Evolutionary conservation across 92 coral and sea anemone species (phyloP).

Genomic region (Scolanthus callimorphus): DNA sequence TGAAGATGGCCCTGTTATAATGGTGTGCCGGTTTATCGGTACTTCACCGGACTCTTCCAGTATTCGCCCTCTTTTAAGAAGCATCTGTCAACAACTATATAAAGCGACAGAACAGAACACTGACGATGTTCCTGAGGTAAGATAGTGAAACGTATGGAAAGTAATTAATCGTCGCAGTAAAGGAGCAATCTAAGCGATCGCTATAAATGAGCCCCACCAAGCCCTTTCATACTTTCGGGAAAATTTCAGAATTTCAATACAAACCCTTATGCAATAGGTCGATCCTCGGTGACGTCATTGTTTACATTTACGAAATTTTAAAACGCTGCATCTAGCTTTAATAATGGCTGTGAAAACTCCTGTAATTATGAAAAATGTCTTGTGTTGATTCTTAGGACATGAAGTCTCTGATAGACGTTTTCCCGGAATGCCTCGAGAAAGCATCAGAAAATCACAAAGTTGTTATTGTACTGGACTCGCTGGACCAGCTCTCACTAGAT

Average conservation of each 20-base stretch:
- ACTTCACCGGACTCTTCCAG: slow-evolving; percentile 90
- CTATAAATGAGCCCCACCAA: no score
- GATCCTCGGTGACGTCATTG: no score
- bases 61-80: slow-evolving; percentile 72
- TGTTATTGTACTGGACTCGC: slow-evolving; percentile 81
- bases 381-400: slow-evolving; percentile 55
- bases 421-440: slow-evolving; percentile 73
- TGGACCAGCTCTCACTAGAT: slow-evolving; percentile 94
- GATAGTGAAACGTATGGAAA: no score
- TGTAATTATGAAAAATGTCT: no score
- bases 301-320: no score
- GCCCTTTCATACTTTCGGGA: no score
- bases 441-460: slow-evolving; percentile 74
- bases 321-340: no score
- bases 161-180: no score
- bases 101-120: slow-evolving; percentile 68
- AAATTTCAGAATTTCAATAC: no score
- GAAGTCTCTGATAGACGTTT: slow-evolving; percentile 71
- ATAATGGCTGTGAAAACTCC: no score
- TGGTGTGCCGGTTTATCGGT: slow-evolving; percentile 86
- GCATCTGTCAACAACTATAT: slow-evolving; percentile 79
- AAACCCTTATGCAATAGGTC: no score
- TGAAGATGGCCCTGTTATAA: slow-evolving; percentile 56
- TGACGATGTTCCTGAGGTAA: slow-evolving; percentile 86
- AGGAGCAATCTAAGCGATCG: no score